Evolutionary conservation across 2,797 vertebrate species (phyloP).

Genomic region (Lutjanus campechanus): DNA sequence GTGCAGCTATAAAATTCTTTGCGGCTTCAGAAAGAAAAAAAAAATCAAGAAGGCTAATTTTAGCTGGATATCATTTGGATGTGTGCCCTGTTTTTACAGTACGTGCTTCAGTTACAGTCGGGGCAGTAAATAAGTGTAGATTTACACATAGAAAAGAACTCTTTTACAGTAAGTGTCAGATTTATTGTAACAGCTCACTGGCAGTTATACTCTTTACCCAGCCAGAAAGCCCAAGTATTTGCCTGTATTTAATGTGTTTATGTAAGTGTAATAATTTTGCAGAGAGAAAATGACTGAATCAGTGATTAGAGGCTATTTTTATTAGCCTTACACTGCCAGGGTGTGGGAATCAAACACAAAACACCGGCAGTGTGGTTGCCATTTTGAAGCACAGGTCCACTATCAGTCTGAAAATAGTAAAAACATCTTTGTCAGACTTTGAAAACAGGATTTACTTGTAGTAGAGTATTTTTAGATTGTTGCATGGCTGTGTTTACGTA

Average conservation of each 20-base stretch:
- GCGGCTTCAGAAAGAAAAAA: slow-evolving; percentile 36
- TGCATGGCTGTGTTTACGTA: slow-evolving; percentile 19
- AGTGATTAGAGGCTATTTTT: slow-evolving; percentile 27
- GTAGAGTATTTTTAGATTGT: slow-evolving; percentile 47
- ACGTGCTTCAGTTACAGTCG: slow-evolving; percentile 51
- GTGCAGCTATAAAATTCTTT: slow-evolving; percentile 52
- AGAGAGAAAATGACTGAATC: background rate
- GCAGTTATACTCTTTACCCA: slow-evolving; percentile 16
- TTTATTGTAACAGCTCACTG: slow-evolving; percentile 19
- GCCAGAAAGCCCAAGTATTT: slow-evolving; percentile 10
- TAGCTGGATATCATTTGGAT: slow-evolving; percentile 65
- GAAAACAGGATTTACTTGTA: slow-evolving; percentile 29
- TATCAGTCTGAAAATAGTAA: slow-evolving; percentile 41
- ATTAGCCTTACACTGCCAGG: background rate
- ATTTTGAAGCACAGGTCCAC: slow-evolving; percentile 10
- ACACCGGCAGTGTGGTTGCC: background rate
- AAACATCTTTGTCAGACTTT: slow-evolving; percentile 44
- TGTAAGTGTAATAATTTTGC: slow-evolving; percentile 3
- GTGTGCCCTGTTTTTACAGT: slow-evolving; percentile 60
- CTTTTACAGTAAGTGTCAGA: slow-evolving; percentile 42
- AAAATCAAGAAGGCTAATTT: slow-evolving; percentile 62
- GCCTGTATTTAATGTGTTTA: slow-evolving; percentile 6
- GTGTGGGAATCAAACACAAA: slow-evolving; percentile 10
- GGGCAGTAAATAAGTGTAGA: slow-evolving; percentile 39
- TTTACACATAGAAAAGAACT: slow-evolving; percentile 28